Evolutionary conservation across 2,797 vertebrate genomes (phyloP).

Genomic region (Synanceia verrucosa): DNA sequence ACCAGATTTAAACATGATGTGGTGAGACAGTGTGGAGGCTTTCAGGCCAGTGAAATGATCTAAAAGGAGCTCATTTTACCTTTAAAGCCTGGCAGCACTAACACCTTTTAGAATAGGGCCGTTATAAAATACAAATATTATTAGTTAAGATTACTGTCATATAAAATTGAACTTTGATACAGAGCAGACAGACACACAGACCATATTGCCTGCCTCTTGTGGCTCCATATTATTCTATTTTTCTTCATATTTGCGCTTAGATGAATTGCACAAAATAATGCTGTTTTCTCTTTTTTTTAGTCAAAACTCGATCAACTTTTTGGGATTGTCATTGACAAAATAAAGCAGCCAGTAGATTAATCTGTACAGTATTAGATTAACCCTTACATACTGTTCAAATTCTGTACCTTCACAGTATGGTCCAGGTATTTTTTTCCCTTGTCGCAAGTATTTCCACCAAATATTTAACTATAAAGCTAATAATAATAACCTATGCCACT

Average conservation of each 20-base stretch:
- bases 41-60: neutral
- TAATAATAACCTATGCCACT: too few relatives aligned
- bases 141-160: neutral
- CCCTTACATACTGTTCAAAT: too few relatives aligned
- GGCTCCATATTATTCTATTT: neutral
- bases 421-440: too few relatives aligned
- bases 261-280: neutral
- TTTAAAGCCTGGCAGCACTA: neutral
- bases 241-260: neutral
- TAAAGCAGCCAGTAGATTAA: neutral
- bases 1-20: neutral
- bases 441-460: too few relatives aligned
- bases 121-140: neutral
- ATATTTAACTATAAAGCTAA: too few relatives aligned
- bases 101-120: neutral
- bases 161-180: neutral
- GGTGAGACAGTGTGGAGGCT: neutral
- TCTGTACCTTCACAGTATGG: too few relatives aligned
- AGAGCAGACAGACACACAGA: neutral
- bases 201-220: neutral
- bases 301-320: neutral
- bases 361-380: neutral
- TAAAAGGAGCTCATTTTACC: neutral
- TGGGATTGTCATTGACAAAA: neutral
- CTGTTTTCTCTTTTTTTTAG: neutral